phyloP scores from a whole-genome alignment of 2,113 vertebrate species.

The mouse (Mus musculus) region DNA sequence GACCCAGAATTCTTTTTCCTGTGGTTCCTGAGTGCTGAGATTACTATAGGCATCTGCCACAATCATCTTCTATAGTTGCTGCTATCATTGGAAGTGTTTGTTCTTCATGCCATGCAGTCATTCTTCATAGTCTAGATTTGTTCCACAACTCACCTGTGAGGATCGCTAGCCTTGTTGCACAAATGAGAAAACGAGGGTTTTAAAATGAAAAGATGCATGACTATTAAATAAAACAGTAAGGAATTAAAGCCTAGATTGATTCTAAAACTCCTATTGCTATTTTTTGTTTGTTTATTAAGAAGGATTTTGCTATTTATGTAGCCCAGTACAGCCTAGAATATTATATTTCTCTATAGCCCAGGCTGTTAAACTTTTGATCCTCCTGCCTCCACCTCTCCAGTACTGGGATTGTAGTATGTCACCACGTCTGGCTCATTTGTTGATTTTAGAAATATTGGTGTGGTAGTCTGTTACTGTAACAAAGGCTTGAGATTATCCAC shows the following conservation, averaged over 20 bases:
- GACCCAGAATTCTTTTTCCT: neutral
- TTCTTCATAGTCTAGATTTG: neutral
- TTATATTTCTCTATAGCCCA: neutral
- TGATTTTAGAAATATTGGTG: neutral
- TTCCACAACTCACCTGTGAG: neutral
- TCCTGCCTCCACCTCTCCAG: neutral
- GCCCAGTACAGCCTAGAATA: neutral
- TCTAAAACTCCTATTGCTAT: neutral
- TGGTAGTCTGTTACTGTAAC: neutral
- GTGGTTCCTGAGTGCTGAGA: neutral
- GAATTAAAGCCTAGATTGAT: constrained; percentile 21
- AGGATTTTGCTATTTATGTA: neutral
- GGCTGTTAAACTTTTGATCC: neutral
- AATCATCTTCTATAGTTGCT: neutral
- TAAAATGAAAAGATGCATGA: neutral
- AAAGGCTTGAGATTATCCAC: neutral
- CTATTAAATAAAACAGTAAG: constrained; percentile 24
- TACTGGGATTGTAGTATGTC: neutral
- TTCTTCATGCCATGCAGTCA: neutral
- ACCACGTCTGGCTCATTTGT: neutral
- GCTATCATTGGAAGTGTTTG: neutral
- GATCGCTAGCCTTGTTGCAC: neutral
- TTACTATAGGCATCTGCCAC: neutral
- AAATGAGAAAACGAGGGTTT: constrained; percentile 33
- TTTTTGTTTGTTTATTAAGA: neutral